Conservation (phyloP, 2,888 invertebrate genomes). For the Drosophila tripunctata region DNA sequence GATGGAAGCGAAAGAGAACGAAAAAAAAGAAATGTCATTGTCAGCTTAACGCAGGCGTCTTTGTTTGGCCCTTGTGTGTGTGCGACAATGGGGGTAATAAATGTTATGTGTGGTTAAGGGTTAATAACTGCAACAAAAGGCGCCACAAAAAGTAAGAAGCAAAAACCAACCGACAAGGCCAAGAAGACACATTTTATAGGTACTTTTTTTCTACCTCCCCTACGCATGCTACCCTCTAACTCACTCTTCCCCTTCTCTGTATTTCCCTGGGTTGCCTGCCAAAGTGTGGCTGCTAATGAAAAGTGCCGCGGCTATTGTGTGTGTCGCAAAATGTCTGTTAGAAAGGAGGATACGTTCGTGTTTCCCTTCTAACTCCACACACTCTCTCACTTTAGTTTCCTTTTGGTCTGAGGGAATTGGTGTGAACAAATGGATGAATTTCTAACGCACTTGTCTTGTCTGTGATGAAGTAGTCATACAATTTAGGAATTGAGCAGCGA, state of each 20-base stretch:
- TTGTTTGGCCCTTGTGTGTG: slow-evolving; percentile 60
- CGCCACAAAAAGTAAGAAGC: slow-evolving; percentile 53
- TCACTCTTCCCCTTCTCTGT: background rate
- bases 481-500: background rate
- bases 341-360: slow-evolving; percentile 26
- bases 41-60: slow-evolving; percentile 75
- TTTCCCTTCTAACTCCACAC: background rate
- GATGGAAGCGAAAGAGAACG: background rate
- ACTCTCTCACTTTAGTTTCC: background rate
- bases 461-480: slow-evolving; percentile 34
- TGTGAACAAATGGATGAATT: slow-evolving; percentile 64
- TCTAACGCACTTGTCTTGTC: slow-evolving; percentile 44
- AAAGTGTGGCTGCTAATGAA: slow-evolving; percentile 78
- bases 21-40: slow-evolving; percentile 64
- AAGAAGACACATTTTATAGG: slow-evolving; percentile 69
- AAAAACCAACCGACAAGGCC: slow-evolving; percentile 58
- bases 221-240: background rate
- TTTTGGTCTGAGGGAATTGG: slow-evolving; percentile 23
- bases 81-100: slow-evolving; percentile 73
- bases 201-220: slow-evolving; percentile 24
- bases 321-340: slow-evolving; percentile 41
- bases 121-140: slow-evolving; percentile 81
- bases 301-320: slow-evolving; percentile 61
- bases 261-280: slow-evolving; percentile 3
- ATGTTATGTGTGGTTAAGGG: slow-evolving; percentile 83